Percentiles rank a stretch among this genome's conserved stretches.
Evolutionary conservation across 1,140 invertebrate species (phyloP).

Genomic region (Papilio machaon): DNA sequence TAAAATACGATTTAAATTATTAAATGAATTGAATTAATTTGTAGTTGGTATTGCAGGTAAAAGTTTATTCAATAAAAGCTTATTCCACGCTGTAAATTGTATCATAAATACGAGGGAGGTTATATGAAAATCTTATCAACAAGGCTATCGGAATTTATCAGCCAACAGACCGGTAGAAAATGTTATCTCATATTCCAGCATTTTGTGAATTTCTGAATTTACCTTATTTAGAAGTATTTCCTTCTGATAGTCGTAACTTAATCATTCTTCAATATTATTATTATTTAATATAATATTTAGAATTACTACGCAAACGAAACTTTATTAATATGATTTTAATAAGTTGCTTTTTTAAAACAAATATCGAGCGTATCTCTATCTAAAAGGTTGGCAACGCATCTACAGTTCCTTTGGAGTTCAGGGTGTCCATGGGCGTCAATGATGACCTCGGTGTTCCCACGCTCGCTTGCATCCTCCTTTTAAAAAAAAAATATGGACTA

Average conservation of each 20-base stretch:
- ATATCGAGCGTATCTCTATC: too few species aligned
- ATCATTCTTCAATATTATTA: too few species aligned
- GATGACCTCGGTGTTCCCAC: too few species aligned
- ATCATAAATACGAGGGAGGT: slow-evolving; percentile 2
- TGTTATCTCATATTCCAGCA: neutral
- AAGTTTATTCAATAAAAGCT: neutral
- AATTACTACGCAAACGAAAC: neutral
- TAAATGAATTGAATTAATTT: too few species aligned
- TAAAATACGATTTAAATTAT: too few species aligned
- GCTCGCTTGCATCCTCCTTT: too few species aligned
- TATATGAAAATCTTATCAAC: slow-evolving; percentile 2
- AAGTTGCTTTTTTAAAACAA: neutral
- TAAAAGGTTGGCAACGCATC: too few species aligned
- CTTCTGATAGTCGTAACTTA: too few species aligned
- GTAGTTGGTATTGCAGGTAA: neutral
- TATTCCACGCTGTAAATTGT: neutral
- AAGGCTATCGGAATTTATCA: slow-evolving; percentile 16
- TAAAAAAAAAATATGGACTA: too few species aligned
- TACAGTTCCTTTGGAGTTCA: too few species aligned
- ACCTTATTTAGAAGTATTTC: neutral
- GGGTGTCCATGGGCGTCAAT: too few species aligned
- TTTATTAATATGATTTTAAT: neutral
- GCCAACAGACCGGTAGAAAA: neutral
- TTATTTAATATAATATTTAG: too few species aligned
- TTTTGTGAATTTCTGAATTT: neutral